These are phyloP conservation scores for Deladenus siricidicola DNA, from an alignment of 2,888 invertebrate species.

Conservation along the genomic window DNA sequence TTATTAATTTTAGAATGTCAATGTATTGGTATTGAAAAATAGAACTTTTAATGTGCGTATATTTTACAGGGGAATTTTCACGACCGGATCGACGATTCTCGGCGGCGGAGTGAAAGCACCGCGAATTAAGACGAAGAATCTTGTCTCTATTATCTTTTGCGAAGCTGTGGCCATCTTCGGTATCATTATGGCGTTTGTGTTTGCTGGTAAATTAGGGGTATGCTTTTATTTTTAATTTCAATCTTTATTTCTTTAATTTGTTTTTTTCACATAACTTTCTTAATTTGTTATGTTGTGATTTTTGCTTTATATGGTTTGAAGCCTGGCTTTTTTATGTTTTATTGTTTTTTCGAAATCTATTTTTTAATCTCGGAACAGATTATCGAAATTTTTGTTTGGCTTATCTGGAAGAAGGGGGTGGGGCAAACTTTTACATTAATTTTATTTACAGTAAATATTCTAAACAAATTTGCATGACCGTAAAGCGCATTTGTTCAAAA, in stretches of 20 bases:
- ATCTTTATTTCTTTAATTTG: not conserved
- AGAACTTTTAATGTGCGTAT: slow-evolving; percentile 1
- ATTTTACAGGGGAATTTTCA: slow-evolving; percentile 75
- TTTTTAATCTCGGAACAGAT: too few species aligned
- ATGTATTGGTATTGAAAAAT: not conserved
- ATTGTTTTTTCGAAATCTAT: too few species aligned
- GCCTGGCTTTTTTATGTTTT: too few species aligned
- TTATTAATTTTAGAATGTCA: not conserved
- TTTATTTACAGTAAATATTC: too few species aligned
- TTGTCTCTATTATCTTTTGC: slow-evolving; percentile 98
- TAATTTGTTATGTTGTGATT: too few species aligned
- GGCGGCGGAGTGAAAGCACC: slow-evolving; percentile 99
- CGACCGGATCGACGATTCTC: slow-evolving; percentile 87
- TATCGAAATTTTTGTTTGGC: too few species aligned
- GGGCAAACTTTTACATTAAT: too few species aligned
- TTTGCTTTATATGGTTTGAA: too few species aligned
- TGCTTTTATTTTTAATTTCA: not conserved
- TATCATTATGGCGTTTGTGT: slow-evolving; percentile 91
- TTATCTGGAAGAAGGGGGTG: too few species aligned
- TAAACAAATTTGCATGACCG: too few species aligned
- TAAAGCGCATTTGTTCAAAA: too few species aligned
- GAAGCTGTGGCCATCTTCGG: slow-evolving; percentile 99
- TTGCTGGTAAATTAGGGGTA: slow-evolving; percentile 56
- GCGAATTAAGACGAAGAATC: slow-evolving; percentile 94
- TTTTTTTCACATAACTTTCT: too few species aligned